These are phyloP conservation scores for Eupithecia abbreviata DNA, from an alignment of 2,888 invertebrate genomes.

Conservation along the genomic window DNA sequence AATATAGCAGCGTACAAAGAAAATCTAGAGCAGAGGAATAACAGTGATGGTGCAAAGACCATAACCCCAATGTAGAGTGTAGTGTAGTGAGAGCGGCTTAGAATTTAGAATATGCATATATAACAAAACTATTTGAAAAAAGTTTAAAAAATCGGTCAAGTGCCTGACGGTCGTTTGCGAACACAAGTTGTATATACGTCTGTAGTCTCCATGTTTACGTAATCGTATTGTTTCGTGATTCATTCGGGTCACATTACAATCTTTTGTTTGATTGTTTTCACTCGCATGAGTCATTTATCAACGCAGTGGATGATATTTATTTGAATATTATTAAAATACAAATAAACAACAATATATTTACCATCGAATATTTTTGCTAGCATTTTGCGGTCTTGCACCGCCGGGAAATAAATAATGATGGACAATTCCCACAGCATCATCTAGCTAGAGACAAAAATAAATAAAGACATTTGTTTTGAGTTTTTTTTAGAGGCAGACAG, in stretches of 20 bases:
- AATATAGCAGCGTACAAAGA: no score
- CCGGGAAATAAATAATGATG: no score
- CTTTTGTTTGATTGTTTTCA: constrained; percentile 1
- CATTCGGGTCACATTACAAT: not conserved
- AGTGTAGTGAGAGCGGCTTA: no score
- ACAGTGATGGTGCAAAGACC: no score
- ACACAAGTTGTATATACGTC: not conserved
- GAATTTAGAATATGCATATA: no score
- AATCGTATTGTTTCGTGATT: not conserved
- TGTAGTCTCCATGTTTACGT: not conserved
- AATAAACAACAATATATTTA: not conserved
- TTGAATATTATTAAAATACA: not conserved
- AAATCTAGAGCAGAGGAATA: no score
- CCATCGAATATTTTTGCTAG: not conserved
- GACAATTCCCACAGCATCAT: no score
- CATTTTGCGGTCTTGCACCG: not conserved
- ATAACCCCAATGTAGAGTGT: no score
- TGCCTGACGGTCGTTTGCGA: no score
- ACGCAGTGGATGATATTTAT: not conserved
- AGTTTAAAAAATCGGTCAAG: no score
- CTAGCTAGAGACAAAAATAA: no score
- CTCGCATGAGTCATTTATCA: not conserved
- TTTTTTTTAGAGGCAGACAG: not conserved
- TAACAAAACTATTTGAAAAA: no score
- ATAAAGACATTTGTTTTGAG: not conserved